Percentiles rank a stretch among this genome's conserved stretches.
phyloP scores from a whole-genome alignment of 2,888 invertebrate genomes.

The Epinotia ramella region DNA sequence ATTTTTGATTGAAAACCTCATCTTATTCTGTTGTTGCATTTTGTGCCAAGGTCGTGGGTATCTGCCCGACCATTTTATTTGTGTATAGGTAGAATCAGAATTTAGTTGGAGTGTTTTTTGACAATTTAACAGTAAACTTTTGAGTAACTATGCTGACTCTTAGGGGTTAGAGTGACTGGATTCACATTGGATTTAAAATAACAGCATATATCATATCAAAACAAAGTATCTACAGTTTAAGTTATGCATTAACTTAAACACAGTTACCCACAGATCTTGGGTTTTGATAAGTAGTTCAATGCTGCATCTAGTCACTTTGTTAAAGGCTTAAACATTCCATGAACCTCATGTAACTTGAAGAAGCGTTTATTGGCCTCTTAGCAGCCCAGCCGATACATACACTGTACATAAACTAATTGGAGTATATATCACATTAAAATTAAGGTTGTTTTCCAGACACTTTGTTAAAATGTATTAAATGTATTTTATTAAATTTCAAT shows the following conservation, averaged over 20 bases:
- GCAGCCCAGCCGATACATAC: conserved; percentile 51
- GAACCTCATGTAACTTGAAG: conserved; percentile 73
- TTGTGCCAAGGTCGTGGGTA: conserved; percentile 72
- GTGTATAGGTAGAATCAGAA: conserved; percentile 52
- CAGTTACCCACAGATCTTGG: neutral
- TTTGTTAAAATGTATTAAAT: conserved; percentile 48
- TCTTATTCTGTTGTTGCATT: conserved; percentile 56
- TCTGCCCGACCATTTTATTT: conserved; percentile 58
- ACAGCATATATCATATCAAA: conserved; percentile 9
- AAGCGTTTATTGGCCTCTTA: conserved; percentile 71
- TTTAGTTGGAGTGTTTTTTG: conserved; percentile 77
- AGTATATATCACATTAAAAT: conserved; percentile 38
- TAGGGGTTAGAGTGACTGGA: conserved; percentile 68
- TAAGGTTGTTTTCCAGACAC: conserved; percentile 57
- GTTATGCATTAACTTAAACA: neutral
- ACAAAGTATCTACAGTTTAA: neutral
- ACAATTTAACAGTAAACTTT: conserved; percentile 65
- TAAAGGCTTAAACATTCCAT: conserved; percentile 83
- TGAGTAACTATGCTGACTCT: conserved; percentile 69
- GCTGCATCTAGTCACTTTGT: conserved; percentile 71
- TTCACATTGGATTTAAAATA: conserved; percentile 60
- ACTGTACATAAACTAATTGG: conserved; percentile 60
- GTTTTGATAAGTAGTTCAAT: conserved; percentile 53
- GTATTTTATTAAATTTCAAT: conserved; percentile 41
- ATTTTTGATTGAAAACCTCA: conserved; percentile 41